These are phyloP conservation scores for Diabrotica undecimpunctata DNA, from an alignment of 1,140 invertebrate genomes.

Conservation along the genomic window DNA sequence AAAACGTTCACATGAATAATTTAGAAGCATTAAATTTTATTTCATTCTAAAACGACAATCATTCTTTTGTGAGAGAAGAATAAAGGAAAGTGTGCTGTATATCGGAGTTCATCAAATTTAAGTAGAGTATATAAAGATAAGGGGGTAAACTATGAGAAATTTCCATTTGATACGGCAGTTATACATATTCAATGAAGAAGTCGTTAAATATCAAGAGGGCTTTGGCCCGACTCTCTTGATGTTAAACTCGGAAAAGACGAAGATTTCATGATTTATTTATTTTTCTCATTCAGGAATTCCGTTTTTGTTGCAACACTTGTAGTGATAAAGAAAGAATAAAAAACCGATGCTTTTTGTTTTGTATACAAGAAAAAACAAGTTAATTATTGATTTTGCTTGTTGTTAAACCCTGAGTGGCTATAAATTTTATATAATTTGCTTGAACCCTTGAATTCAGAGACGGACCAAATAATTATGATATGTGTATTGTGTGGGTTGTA, in stretches of 20 bases:
- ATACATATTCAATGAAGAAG: constrained; percentile 2
- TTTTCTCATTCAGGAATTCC: background rate
- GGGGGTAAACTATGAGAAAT: background rate
- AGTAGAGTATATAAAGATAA: background rate
- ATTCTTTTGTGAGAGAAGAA: background rate
- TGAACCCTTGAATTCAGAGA: too few relatives aligned
- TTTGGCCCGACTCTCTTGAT: background rate
- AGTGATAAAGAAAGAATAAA: too few relatives aligned
- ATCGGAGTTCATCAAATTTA: constrained; percentile 1
- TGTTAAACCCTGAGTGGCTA: too few relatives aligned
- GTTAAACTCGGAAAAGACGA: background rate
- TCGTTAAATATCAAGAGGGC: background rate
- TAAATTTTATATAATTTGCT: too few relatives aligned
- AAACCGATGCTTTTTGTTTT: too few relatives aligned
- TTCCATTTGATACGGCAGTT: background rate
- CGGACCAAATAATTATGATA: too few relatives aligned
- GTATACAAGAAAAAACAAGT: too few relatives aligned
- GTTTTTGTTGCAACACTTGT: background rate
- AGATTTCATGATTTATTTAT: background rate
- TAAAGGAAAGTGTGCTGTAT: background rate
- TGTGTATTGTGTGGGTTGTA: too few relatives aligned
- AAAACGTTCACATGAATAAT: background rate
- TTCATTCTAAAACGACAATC: background rate
- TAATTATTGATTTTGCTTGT: too few relatives aligned
- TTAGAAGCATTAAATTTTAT: background rate